Evolutionary conservation across 2,888 invertebrate species (phyloP), one percentile per base, ranked within the genome.

Genomic region (Tenthredo distinguenda): DNA sequence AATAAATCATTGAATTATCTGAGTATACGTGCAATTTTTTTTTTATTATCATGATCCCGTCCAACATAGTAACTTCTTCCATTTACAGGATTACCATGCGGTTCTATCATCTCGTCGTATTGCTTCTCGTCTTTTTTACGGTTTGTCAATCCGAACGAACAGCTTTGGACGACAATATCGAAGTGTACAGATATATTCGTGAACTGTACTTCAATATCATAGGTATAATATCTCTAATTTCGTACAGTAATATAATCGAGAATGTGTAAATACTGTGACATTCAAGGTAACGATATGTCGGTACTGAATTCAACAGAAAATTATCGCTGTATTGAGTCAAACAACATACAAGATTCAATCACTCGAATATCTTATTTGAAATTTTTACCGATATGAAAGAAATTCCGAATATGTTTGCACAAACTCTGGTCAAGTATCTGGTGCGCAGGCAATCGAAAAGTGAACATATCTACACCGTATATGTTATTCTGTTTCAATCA

Each of bases 141-240:
- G 15, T 62, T 40, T 62, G 81, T 81, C 62, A 62, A 21, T 58
- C 81, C 81, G 21, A 62, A 31, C 62, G 81, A 37, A 81, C 81
- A 21, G 81, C 58, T 26, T 40, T 81, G 58, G 81, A 81, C 15
- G 40, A 81, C 26, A 34, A 81, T 62, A n/a, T 81, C n/a, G 81
- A 26, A 81, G n/a, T 81, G 58, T 62, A 21, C 37, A 58, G 81
- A 62, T 10, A 6, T 26, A 12, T 81, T 12, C 81, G 81, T 50
- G 81, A 58, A 40, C 4, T 37, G 9, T 31, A 21, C 40, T 62
- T 40, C n/a, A 62, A 62, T 4, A 10, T 81, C 21, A 26, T 81
- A 81, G 81, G 81, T 81, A 81, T 74, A 10, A 55, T 50, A 50
- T 18, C n/a, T 55, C 3, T 31, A 26, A n/a, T 21, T 21, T 15